These are phyloP conservation scores for Macaria liturata DNA, from an alignment of 2,888 invertebrate genomes.

Conservation along the genomic window DNA sequence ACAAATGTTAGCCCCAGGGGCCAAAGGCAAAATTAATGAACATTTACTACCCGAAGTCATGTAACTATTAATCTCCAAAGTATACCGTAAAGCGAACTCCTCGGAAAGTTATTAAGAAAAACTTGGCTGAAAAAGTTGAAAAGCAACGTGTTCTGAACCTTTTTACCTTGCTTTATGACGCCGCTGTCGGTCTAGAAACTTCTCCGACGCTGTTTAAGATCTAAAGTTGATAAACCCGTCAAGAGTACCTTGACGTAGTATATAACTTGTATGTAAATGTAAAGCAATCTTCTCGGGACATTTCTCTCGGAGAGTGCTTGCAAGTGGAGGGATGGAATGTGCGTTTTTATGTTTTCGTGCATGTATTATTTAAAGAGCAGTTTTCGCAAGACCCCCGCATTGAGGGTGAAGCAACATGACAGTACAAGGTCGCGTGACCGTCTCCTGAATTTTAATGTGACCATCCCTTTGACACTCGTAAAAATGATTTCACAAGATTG, in stretches of 20 bases:
- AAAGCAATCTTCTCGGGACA: conserved; percentile 31
- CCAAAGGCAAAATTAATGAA: conserved; percentile 31
- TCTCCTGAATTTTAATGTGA: conserved; percentile 76
- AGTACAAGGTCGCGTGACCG: conserved; percentile 68
- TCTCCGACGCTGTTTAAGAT: conserved; percentile 27
- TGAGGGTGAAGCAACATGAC: conserved; percentile 49
- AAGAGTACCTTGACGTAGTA: conserved; percentile 11
- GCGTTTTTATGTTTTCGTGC: conserved; percentile 39
- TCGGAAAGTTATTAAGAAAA: conserved; percentile 27
- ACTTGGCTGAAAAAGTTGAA: conserved; percentile 15
- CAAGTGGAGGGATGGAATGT: conserved; percentile 28
- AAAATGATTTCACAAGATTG: conserved; percentile 68
- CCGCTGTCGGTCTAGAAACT: conserved; percentile 30
- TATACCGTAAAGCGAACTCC: conserved; percentile 18
- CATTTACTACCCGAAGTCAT: conserved; percentile 21
- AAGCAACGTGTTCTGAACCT: conserved; percentile 26
- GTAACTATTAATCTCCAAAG: conserved; percentile 24
- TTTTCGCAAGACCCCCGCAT: conserved; percentile 51
- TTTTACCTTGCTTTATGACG: conserved; percentile 33
- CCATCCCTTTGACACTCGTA: conserved; percentile 74
- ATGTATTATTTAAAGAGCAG: conserved; percentile 45
- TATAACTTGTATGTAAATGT: conserved; percentile 27
- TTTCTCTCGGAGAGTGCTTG: conserved; percentile 30
- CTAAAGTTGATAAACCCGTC: conserved; percentile 27
- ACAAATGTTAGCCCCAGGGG: conserved; percentile 39